phyloP scores from a whole-genome alignment of 2,113 vertebrate species.

The Probosciger aterrimus region DNA sequence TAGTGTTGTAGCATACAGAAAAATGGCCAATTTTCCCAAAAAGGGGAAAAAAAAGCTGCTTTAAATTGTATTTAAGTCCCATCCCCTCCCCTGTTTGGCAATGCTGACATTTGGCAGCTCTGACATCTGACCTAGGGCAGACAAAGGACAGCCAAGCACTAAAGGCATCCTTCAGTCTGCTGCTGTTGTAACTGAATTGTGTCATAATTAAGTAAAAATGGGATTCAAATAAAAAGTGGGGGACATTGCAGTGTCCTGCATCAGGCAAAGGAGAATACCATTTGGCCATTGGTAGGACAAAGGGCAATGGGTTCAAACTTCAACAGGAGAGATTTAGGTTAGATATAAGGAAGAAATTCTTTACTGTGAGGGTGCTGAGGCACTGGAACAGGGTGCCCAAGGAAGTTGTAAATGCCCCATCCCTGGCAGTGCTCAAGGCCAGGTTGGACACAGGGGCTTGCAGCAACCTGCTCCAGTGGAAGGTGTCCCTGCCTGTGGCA shows the following conservation, averaged over 20 bases:
- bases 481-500: background rate
- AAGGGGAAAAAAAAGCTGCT: background rate
- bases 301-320: background rate
- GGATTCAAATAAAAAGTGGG: background rate
- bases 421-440: background rate
- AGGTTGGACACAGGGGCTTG: accelerated
- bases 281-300: background rate
- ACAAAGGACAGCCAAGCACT: background rate
- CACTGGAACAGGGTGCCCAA: background rate
- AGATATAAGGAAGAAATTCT: background rate
- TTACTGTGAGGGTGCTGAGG: background rate
- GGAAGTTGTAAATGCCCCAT: background rate
- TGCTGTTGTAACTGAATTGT: background rate
- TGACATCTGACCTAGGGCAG: constrained; percentile 29
- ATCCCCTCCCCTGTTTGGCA: background rate
- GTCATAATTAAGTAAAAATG: background rate
- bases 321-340: background rate
- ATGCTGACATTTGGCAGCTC: background rate
- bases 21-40: background rate
- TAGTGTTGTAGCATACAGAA: background rate
- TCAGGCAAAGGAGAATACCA: background rate
- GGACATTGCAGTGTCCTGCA: background rate
- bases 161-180: background rate
- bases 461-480: background rate
- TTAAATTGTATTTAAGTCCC: background rate